phyloP scores from a whole-genome alignment of 2,797 vertebrate species.

The Lerista edwardsae region DNA sequence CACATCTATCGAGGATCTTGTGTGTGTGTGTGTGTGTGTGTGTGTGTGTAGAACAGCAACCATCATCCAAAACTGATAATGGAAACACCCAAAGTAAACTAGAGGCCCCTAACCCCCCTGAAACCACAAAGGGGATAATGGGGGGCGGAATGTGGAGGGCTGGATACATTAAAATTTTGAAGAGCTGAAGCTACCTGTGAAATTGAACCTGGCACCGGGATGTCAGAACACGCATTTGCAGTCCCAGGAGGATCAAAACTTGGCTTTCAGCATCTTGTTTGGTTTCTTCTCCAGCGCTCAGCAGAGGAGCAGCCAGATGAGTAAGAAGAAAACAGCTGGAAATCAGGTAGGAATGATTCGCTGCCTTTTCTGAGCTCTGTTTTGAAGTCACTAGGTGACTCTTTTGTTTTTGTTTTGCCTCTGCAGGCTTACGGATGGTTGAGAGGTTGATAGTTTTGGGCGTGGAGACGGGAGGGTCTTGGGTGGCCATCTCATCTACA shows the following conservation, averaged over 20 bases:
- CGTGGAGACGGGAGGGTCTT: not conserved
- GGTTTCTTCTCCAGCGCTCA: conserved; percentile 84
- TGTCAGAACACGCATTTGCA: not conserved
- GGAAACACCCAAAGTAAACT: not conserved
- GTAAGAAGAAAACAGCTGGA: conserved; percentile 94
- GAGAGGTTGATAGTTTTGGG: not conserved
- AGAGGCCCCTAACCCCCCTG: not conserved
- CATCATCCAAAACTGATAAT: not conserved
- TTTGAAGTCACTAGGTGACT: conserved; percentile 16
- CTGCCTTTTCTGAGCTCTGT: conserved; percentile 24
- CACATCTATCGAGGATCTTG: not conserved
- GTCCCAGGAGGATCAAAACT: not conserved
- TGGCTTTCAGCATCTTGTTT: conserved; percentile 53
- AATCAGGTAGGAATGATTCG: conserved; percentile 88
- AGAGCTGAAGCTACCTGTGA: not conserved
- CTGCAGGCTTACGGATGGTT: conserved; percentile 45
- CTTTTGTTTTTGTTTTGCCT: conserved; percentile 13
- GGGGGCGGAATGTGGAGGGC: not conserved
- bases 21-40: not conserved
- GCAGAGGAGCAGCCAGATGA: conserved; percentile 95
- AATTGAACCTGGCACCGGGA: not conserved
- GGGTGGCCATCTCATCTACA: not conserved
- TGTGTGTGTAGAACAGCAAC: too few relatives aligned
- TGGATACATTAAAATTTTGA: not conserved
- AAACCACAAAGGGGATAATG: not conserved